These are phyloP conservation scores for Seriola aureovittata DNA, from an alignment of 2,113 vertebrate genomes.

Conservation along the genomic window DNA sequence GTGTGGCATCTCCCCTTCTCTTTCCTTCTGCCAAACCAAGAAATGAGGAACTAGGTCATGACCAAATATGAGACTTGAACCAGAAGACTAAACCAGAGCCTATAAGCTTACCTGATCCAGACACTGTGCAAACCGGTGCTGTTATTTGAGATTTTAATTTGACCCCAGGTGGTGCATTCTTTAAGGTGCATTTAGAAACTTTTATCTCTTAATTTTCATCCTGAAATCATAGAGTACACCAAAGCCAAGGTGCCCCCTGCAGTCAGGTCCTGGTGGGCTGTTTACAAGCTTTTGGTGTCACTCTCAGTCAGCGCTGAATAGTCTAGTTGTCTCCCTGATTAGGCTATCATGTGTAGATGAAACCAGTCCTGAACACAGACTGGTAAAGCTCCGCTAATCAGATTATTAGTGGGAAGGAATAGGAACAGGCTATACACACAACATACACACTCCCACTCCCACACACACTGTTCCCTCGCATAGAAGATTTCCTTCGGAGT, in stretches of 20 bases:
- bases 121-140: not conserved
- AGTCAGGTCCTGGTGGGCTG: slow-evolving; percentile 28
- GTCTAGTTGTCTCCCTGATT: slow-evolving; percentile 67
- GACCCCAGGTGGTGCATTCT: not conserved
- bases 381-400: slow-evolving; percentile 79
- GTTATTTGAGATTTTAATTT: not conserved
- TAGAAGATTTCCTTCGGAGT: slow-evolving; percentile 22
- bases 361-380: slow-evolving; percentile 75
- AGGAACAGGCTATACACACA: slow-evolving; percentile 39
- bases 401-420: slow-evolving; percentile 74
- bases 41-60: slow-evolving; percentile 75
- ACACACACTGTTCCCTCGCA: slow-evolving; percentile 22
- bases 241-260: not conserved
- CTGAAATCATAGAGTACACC: not conserved
- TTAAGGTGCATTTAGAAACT: not conserved
- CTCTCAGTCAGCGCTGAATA: slow-evolving; percentile 52
- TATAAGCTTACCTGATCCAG: slow-evolving; percentile 11
- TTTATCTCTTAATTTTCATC: not conserved
- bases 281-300: slow-evolving; percentile 52
- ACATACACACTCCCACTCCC: slow-evolving; percentile 34
- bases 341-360: slow-evolving; percentile 73
- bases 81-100: slow-evolving; percentile 23
- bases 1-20: slow-evolving; percentile 34
- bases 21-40: slow-evolving; percentile 49
- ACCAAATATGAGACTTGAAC: slow-evolving; percentile 48